Conservation (phyloP, 1,140 invertebrate species). For the Antheraea mylitta region DNA sequence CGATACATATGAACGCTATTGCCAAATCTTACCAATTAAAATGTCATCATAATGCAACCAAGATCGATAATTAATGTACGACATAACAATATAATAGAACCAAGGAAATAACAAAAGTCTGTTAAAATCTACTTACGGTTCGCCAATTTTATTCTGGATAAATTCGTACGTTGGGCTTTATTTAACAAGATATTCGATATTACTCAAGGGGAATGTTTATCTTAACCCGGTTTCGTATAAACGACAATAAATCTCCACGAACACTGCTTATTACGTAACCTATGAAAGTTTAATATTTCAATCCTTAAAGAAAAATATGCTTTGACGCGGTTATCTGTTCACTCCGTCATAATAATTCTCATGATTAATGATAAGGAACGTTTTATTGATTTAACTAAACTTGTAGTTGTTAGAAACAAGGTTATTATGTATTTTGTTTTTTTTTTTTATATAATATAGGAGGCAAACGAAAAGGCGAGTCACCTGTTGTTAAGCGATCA, state of each 20-base stretch:
- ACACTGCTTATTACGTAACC: not conserved
- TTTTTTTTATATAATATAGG: no score
- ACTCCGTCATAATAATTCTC: not conserved
- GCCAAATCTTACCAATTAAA: no score
- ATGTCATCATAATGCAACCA: no score
- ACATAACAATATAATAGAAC: no score
- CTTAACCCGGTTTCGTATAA: not conserved
- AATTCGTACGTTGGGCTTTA: not conserved
- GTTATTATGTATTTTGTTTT: not conserved
- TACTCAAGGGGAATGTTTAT: not conserved
- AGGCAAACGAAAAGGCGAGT: no score
- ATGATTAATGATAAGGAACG: not conserved
- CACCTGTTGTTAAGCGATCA: no score
- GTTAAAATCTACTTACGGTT: not conserved
- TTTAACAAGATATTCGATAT: not conserved
- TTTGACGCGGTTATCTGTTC: not conserved
- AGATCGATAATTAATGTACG: no score
- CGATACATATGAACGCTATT: no score
- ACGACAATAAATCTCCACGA: not conserved
- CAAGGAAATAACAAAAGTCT: not conserved
- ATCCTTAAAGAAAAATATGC: not conserved
- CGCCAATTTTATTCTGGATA: not conserved
- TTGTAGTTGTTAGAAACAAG: not conserved
- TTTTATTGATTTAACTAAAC: not conserved
- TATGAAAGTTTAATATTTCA: conserved; percentile 5